Conservation (phyloP, 2,888 invertebrate species). For the Synergus umbraculus region DNA sequence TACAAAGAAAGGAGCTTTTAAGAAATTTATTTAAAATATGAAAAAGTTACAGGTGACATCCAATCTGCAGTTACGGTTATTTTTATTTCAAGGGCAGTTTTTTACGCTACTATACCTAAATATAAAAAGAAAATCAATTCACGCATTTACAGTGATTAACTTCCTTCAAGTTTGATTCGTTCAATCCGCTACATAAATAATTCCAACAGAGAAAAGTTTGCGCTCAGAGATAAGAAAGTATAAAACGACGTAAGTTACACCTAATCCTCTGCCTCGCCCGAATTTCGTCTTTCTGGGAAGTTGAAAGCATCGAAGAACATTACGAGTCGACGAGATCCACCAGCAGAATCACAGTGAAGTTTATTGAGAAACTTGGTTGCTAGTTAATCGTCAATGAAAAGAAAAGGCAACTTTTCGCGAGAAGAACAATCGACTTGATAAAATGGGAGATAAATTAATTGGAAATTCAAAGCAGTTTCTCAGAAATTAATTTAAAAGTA, state of each 20-base stretch:
- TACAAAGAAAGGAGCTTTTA: no score
- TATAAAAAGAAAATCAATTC: neutral
- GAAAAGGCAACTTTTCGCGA: slow-evolving; percentile 15
- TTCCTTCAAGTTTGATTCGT: neutral
- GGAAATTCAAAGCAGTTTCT: neutral
- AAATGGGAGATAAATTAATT: slow-evolving; percentile 3
- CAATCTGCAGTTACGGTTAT: no score
- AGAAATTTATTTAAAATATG: no score
- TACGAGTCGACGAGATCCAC: slow-evolving; percentile 30
- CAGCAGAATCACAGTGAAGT: slow-evolving; percentile 23
- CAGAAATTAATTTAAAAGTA: neutral
- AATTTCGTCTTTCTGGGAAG: neutral
- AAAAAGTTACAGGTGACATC: no score
- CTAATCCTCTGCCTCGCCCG: neutral
- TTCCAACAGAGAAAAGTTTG: neutral
- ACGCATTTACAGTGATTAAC: neutral
- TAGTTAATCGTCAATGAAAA: neutral
- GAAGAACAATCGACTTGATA: neutral
- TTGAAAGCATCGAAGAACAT: slow-evolving; percentile 29
- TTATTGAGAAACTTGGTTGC: slow-evolving; percentile 36
- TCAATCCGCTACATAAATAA: slow-evolving; percentile 11
- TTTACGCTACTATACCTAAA: no score
- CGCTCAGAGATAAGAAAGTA: neutral
- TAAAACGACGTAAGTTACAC: neutral
- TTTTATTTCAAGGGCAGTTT: no score